Evolutionary conservation across 2,113 vertebrate genomes (phyloP).

Genomic region (Seriola aureovittata): DNA sequence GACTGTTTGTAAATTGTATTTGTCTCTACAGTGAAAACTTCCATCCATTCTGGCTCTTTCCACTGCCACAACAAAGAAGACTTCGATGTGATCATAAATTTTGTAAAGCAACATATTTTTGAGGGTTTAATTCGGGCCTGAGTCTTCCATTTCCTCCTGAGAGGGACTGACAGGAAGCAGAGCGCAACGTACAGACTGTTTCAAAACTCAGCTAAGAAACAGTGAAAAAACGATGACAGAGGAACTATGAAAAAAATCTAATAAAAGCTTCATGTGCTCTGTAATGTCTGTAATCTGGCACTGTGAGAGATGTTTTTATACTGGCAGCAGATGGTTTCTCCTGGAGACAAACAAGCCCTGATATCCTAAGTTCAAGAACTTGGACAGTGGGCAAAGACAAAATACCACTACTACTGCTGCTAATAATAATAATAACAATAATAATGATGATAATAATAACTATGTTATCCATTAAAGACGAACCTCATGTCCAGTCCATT

Average conservation of each 20-base stretch:
- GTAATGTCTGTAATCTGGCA: constrained; percentile 34
- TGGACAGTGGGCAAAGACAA: neutral
- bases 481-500: constrained; percentile 99
- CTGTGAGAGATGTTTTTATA: constrained; percentile 20
- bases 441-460: neutral
- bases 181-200: neutral
- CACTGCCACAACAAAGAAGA: neutral
- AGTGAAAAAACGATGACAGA: neutral
- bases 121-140: constrained; percentile 11
- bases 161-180: neutral
- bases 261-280: constrained; percentile 26
- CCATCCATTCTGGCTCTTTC: neutral
- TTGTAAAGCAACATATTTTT: constrained; percentile 5
- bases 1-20: neutral
- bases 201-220: neutral
- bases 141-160: neutral
- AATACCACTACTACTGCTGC: constrained; percentile 18
- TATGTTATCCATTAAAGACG: constrained; percentile 51
- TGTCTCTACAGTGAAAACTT: neutral
- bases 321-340: constrained; percentile 40
- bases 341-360: constrained; percentile 21
- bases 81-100: neutral
- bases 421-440: neutral
- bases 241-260: constrained; percentile 10
- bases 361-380: constrained; percentile 16